phyloP scores from a whole-genome alignment of 2,797 vertebrate genomes.

The Gymnodraco acuticeps region DNA sequence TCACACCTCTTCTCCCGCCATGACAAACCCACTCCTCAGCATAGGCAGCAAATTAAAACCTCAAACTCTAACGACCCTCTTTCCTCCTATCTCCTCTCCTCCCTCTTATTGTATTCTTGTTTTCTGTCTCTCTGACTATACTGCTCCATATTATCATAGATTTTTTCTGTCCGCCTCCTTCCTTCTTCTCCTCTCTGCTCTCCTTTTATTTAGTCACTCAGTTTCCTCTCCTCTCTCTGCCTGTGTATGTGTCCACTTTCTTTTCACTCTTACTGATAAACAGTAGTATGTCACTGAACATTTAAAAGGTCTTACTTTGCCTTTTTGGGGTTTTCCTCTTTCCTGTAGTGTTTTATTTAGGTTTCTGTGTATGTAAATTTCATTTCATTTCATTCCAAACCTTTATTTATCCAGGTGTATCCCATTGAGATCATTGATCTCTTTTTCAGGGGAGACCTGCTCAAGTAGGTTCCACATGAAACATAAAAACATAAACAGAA shows the following conservation, averaged over 20 bases:
- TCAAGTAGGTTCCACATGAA: no score
- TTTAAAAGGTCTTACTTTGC: no score
- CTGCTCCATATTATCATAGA: background rate
- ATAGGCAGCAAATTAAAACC: constrained; percentile 40
- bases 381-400: no score
- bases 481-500: no score
- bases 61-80: constrained; percentile 25
- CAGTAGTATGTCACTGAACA: background rate
- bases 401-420: no score
- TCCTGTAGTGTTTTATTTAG: no score
- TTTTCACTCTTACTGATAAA: background rate
- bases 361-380: no score
- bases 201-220: background rate
- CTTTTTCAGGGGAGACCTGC: no score
- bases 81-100: background rate
- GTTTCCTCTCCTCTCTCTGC: background rate
- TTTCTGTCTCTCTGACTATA: background rate
- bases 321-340: no score
- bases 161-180: background rate
- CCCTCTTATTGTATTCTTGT: background rate
- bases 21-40: constrained; percentile 46
- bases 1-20: constrained; percentile 50
- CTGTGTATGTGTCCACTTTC: background rate
- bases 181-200: background rate
- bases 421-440: no score